Percentiles rank a stretch among this genome's conserved stretches.
These are phyloP conservation scores for Copsychus sechellarum DNA, from an alignment of 2,113 vertebrate genomes.

Conservation along the genomic window DNA sequence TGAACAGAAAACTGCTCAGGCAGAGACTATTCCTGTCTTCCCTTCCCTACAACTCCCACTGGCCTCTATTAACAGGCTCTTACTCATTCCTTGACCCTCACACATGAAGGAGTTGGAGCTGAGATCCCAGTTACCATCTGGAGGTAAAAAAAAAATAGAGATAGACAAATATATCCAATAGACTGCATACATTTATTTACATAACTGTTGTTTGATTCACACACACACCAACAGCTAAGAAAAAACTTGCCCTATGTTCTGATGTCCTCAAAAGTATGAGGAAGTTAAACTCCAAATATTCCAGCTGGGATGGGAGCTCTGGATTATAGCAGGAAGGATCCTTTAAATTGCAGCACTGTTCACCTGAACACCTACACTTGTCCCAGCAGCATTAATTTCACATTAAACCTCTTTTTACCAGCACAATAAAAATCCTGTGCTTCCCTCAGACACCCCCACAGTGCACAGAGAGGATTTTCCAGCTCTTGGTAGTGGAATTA, in stretches of 20 bases:
- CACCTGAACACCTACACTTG: background rate
- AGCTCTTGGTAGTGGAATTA: background rate
- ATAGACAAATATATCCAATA: too few relatives aligned
- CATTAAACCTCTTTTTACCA: background rate
- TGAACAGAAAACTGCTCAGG: background rate
- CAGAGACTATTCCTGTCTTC: background rate
- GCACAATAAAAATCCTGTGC: background rate
- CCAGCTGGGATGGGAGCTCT: background rate
- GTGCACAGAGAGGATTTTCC: background rate
- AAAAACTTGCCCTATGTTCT: background rate
- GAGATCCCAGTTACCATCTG: constrained; percentile 43
- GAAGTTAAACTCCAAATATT: background rate
- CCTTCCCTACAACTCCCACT: constrained; percentile 11
- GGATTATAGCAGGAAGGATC: background rate
- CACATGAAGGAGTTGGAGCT: background rate
- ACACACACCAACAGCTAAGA: background rate
- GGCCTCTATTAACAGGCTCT: constrained; percentile 42
- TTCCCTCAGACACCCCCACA: background rate
- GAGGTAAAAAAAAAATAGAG: background rate
- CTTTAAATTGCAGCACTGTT: background rate
- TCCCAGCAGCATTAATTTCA: background rate
- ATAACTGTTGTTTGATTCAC: background rate
- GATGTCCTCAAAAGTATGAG: background rate
- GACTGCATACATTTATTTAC: background rate
- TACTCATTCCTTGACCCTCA: constrained; percentile 38